A percentile compares a stretch with the other conserved stretches of the same genome.
Evolutionary conservation across 2,113 vertebrate genomes (phyloP).

Genomic region (Paedocypris sp.): DNA sequence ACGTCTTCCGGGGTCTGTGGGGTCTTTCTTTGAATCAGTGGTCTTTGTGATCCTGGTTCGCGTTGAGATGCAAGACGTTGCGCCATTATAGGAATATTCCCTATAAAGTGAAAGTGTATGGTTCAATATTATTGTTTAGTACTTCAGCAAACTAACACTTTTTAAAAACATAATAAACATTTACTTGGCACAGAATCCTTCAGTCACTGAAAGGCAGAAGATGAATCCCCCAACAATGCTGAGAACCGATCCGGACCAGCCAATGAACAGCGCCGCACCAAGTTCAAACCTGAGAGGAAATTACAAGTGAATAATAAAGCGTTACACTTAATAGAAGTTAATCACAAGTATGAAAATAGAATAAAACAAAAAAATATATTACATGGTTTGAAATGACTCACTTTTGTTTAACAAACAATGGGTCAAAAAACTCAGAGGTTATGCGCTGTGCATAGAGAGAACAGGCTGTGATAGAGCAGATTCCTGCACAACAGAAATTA

Average conservation of each 20-base stretch:
- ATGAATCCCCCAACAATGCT: slow-evolving; percentile 59
- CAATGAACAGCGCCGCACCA: slow-evolving; percentile 66
- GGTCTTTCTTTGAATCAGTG: slow-evolving; percentile 40
- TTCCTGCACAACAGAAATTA: slow-evolving; percentile 57
- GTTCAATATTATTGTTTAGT: neutral
- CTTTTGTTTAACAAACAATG: slow-evolving; percentile 87
- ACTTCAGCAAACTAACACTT: no score
- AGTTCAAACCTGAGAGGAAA: slow-evolving; percentile 59
- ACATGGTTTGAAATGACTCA: slow-evolving; percentile 55
- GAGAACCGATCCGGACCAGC: slow-evolving; percentile 66
- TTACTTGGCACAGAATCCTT: slow-evolving; percentile 48
- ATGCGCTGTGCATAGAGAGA: slow-evolving; percentile 92
- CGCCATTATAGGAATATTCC: slow-evolving; percentile 63
- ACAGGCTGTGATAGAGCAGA: slow-evolving; percentile 82
- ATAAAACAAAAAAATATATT: no score
- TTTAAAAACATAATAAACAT: neutral
- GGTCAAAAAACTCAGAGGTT: slow-evolving; percentile 93
- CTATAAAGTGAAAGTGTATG: slow-evolving; percentile 27
- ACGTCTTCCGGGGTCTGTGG: slow-evolving; percentile 34
- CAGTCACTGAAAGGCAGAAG: slow-evolving; percentile 59
- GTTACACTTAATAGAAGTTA: neutral
- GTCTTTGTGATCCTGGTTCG: slow-evolving; percentile 61
- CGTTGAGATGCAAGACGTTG: slow-evolving; percentile 59
- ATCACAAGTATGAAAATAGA: neutral
- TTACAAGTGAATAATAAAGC: neutral